A percentile compares a stretch with the other conserved stretches of the same genome.
Evolutionary conservation across 2,113 vertebrate genomes (phyloP).

Genomic region (Raphicerus campestris): DNA sequence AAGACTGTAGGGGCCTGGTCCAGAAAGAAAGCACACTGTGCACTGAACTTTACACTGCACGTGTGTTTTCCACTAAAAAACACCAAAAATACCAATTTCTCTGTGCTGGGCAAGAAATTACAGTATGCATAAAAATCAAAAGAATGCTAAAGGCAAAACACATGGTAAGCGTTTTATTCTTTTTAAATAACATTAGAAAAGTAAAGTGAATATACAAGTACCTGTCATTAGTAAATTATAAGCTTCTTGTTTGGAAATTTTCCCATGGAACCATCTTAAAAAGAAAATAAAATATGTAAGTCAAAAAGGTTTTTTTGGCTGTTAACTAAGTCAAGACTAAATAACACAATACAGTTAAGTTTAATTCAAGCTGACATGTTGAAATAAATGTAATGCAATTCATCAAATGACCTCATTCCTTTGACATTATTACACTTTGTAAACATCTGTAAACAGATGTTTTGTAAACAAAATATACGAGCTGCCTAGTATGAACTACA

Average conservation of each 20-base stretch:
- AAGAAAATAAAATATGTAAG: constrained; percentile 72
- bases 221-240: constrained; percentile 99
- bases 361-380: constrained; percentile 52
- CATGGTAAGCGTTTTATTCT: neutral
- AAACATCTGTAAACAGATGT: neutral
- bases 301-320: constrained; percentile 36
- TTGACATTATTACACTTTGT: neutral
- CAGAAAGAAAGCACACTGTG: neutral
- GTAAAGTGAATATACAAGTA: constrained; percentile 74
- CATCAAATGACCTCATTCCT: neutral
- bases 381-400: neutral
- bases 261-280: constrained; percentile 98
- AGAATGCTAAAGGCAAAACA: constrained; percentile 8
- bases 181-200: constrained; percentile 30
- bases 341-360: constrained; percentile 41
- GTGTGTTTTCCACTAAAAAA: neutral
- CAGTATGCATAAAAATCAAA: neutral
- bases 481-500: neutral
- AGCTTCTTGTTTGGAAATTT: constrained; percentile 98
- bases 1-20: neutral
- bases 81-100: neutral
- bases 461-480: neutral
- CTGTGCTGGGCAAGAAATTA: neutral
- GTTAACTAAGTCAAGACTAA: constrained; percentile 47
- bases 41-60: neutral